These are phyloP conservation scores for Sebastes schlegelii DNA, from an alignment of 2,113 vertebrate species.

Conservation along the genomic window DNA sequence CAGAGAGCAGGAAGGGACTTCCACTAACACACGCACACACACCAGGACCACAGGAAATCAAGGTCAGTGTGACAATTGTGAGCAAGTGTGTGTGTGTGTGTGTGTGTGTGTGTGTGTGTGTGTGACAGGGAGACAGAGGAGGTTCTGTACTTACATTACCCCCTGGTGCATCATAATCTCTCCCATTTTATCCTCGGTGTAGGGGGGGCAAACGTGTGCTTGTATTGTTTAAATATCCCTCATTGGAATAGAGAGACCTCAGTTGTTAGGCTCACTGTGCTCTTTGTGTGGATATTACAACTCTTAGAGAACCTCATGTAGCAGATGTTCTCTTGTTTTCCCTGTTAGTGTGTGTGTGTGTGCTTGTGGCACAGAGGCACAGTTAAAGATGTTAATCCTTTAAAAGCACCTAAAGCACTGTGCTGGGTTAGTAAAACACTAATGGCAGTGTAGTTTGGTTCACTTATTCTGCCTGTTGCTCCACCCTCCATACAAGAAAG, in stretches of 20 bases:
- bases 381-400: slow-evolving; percentile 71
- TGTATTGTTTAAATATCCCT: slow-evolving; percentile 55
- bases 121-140: slow-evolving; percentile 46
- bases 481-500: neutral
- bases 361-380: slow-evolving; percentile 36
- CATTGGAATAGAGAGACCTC: slow-evolving; percentile 36
- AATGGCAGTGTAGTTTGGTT: slow-evolving; percentile 35
- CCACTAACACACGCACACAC: slow-evolving; percentile 50
- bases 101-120: slow-evolving; percentile 37
- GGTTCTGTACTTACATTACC: slow-evolving; percentile 55
- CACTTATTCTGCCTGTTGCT: slow-evolving; percentile 1
- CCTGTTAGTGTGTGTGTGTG: neutral
- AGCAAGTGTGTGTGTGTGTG: slow-evolving; percentile 3
- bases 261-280: slow-evolving; percentile 23
- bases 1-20: slow-evolving; percentile 69
- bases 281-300: slow-evolving; percentile 40
- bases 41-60: slow-evolving; percentile 66
- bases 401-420: slow-evolving; percentile 66
- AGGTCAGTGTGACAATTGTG: slow-evolving; percentile 74
- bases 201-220: slow-evolving; percentile 16
- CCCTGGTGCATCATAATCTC: slow-evolving; percentile 66
- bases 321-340: slow-evolving; percentile 61
- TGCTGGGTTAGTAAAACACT: slow-evolving; percentile 51
- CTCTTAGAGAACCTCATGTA: slow-evolving; percentile 36
- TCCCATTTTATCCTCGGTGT: slow-evolving; percentile 41